phyloP scores from a whole-genome alignment of 2,113 vertebrate genomes.

The Globicephala melas region DNA sequence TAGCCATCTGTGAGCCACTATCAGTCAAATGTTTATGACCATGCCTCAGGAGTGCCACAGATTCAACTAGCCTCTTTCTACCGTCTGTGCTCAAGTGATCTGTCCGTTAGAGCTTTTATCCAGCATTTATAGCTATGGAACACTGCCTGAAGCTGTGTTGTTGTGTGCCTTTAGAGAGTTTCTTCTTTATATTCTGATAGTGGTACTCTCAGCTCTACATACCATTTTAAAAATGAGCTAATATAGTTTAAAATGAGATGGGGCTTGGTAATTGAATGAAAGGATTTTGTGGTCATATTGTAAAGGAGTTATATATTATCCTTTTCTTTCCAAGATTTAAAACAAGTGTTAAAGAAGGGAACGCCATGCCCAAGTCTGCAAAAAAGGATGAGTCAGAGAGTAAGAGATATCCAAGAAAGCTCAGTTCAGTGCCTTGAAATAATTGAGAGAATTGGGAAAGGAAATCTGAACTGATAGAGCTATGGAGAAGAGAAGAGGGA shows the following conservation, averaged over 20 bases:
- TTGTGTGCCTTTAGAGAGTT: neutral
- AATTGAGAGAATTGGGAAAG: neutral
- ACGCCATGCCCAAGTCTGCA: neutral
- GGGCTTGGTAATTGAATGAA: neutral
- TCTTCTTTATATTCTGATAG: neutral
- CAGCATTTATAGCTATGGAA: neutral
- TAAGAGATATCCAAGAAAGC: neutral
- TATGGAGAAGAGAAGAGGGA: neutral
- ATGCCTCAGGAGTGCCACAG: neutral
- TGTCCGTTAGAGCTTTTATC: neutral
- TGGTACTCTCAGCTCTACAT: neutral
- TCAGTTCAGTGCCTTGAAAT: neutral
- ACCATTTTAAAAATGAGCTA: neutral
- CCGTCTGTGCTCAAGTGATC: neutral
- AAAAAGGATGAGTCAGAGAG: neutral
- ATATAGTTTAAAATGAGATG: neutral
- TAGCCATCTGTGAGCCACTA: neutral
- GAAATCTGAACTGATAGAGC: neutral
- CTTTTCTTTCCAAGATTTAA: neutral
- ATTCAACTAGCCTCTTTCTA: neutral
- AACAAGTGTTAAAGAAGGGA: neutral
- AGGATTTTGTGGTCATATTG: neutral
- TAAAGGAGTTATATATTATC: neutral
- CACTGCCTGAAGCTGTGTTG: neutral
- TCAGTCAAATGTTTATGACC: neutral